Percentiles rank a stretch among this genome's conserved stretches.
Evolutionary conservation across 2,888 invertebrate species (phyloP).

Genomic region (Zele albiditarsus): DNA sequence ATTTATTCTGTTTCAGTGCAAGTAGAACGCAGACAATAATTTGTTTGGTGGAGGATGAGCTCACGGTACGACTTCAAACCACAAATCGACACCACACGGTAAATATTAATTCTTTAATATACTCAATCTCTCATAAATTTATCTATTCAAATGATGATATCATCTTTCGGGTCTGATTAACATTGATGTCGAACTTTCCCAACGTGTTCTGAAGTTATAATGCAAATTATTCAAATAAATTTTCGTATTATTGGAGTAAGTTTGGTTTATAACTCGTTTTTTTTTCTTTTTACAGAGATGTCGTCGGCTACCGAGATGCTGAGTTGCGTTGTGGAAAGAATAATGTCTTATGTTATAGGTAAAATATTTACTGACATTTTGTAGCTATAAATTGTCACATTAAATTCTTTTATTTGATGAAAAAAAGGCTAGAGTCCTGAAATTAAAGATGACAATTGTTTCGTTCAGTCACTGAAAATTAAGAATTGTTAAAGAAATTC

Average conservation of each 20-base stretch:
- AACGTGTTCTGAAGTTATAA: constrained; percentile 49
- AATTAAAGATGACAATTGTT: constrained; percentile 62
- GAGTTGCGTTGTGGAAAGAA: too few relatives aligned
- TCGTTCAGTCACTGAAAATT: constrained; percentile 55
- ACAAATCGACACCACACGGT: too few relatives aligned
- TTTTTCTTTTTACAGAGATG: too few relatives aligned
- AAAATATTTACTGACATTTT: background rate
- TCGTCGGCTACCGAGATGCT: too few relatives aligned
- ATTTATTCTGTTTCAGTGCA: background rate
- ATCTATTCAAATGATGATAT: constrained; percentile 13
- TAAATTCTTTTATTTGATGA: constrained; percentile 60
- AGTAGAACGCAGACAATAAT: background rate
- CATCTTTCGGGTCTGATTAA: constrained; percentile 63
- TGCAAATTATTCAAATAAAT: background rate
- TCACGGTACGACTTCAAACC: too few relatives aligned
- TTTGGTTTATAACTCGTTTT: too few relatives aligned
- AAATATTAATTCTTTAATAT: too few relatives aligned
- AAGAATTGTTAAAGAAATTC: constrained; percentile 18
- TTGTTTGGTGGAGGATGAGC: too few relatives aligned
- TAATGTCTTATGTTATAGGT: background rate
- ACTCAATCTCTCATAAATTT: background rate
- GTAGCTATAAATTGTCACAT: background rate
- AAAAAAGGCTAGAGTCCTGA: constrained; percentile 71
- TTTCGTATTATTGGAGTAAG: too few relatives aligned
- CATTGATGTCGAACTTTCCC: constrained; percentile 57